Evolutionary conservation across 2,113 vertebrate species (phyloP).

Genomic region (Oenanthe oenanthe): DNA sequence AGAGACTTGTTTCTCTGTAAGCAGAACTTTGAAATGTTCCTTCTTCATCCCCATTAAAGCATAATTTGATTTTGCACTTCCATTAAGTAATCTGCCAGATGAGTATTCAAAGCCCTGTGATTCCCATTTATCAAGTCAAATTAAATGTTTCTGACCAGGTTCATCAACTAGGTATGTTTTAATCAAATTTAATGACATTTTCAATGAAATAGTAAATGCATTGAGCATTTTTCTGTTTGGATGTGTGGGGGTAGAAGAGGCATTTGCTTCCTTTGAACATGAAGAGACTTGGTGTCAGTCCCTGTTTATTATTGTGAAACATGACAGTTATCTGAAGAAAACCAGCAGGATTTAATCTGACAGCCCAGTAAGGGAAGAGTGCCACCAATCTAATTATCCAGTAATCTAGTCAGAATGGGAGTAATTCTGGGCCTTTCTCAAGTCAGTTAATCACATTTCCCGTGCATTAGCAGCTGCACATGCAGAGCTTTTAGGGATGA

Average conservation of each 20-base stretch:
- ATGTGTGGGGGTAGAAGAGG: background rate
- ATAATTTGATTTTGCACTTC: background rate
- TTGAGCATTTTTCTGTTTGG: slow-evolving; percentile 34
- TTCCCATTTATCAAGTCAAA: slow-evolving; percentile 48
- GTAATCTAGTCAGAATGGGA: slow-evolving; percentile 90
- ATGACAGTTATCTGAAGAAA: slow-evolving; percentile 77
- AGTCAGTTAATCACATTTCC: slow-evolving; percentile 88
- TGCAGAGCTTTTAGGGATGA: slow-evolving; percentile 75
- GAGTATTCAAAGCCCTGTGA: slow-evolving; percentile 17
- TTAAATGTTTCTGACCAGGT: slow-evolving; percentile 52
- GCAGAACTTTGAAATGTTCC: background rate
- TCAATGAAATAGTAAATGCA: slow-evolving; percentile 44
- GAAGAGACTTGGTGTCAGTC: slow-evolving; percentile 30
- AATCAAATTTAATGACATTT: slow-evolving; percentile 58
- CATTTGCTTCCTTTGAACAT: slow-evolving; percentile 59
- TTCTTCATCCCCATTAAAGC: background rate
- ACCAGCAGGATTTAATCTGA: slow-evolving; percentile 80
- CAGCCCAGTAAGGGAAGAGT: slow-evolving; percentile 82
- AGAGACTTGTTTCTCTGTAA: background rate
- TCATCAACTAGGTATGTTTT: slow-evolving; percentile 46
- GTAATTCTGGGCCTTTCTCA: slow-evolving; percentile 88
- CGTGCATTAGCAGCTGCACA: slow-evolving; percentile 84
- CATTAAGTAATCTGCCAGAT: slow-evolving; percentile 17
- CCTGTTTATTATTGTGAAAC: slow-evolving; percentile 70
- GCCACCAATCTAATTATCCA: slow-evolving; percentile 91